Evolutionary conservation across 2,888 invertebrate genomes (phyloP).

Genomic region (Coelopa pilipes): DNA sequence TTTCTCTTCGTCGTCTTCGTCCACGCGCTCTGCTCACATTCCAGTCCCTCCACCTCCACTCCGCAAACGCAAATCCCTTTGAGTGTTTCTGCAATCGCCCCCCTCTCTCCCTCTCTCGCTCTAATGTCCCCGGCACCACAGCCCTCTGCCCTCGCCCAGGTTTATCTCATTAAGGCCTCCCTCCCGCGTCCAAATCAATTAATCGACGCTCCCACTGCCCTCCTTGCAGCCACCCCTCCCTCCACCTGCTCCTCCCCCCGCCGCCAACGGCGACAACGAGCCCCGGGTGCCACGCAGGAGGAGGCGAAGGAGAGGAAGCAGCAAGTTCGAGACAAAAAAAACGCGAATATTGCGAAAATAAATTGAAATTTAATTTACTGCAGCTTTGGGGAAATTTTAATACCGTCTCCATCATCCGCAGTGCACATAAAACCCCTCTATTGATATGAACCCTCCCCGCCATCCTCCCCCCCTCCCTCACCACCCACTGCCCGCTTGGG

Average conservation of each 20-base stretch:
- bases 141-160: neutral
- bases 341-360: conserved; percentile 1
- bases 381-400: neutral
- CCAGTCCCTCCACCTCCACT: no score
- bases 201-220: neutral
- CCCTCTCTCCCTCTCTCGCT: neutral
- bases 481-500: no score
- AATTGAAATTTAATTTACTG: conserved; percentile 35
- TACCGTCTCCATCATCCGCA: neutral
- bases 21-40: no score
- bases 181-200: neutral
- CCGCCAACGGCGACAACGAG: no score
- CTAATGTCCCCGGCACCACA: neutral
- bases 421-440: neutral
- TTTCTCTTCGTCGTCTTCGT: neutral
- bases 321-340: no score
- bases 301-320: no score
- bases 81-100: neutral
- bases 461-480: neutral
- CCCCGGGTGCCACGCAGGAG: no score
- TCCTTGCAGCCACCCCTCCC: neutral
- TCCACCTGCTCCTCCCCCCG: neutral
- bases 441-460: neutral
- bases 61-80: no score
- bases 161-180: neutral